Base-by-base conservation (phyloP, 2,113 vertebrate genomes). In the Malurus elegans region DNA sequence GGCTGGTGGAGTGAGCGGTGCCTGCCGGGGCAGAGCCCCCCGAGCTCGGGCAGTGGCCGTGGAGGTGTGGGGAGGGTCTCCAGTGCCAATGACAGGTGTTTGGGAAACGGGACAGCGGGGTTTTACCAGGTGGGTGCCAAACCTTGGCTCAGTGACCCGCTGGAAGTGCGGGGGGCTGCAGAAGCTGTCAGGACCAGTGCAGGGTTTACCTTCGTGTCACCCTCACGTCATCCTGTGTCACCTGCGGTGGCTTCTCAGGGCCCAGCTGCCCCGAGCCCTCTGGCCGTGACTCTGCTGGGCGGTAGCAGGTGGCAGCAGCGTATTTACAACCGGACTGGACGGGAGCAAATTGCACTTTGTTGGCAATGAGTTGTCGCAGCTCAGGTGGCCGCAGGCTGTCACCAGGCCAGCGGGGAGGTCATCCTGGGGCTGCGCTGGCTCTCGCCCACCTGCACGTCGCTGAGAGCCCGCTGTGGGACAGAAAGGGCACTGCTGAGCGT, bases 401-500 rank as follows among this genome's bases (percentile, higher is more conserved):
- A 99, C 99, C 99, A 99, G 96, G 98, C 98, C 32, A 99, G 98
- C 24, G 99, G 99, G 2, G 99, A 99, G 29, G 98, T 97, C 97
- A 99, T 97, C 85, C 98, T 97, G 13, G 99, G 99, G 89, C 98
- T 99, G 88, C 98, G 98, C 34, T 98, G 98, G 94, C 98, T 98
- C 72, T 99, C 99, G 2, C 98, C 96, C 5, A 97, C 97, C 96
- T 99, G 99, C 83, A 98, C 98, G 4, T 99, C 99, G 5, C 94
- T 97, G 84, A 99, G 98, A 1, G 99, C 99, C 94, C 99, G 97
- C 99, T 99, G 98, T 44, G 45, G 79, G 89, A 92, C 57, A 74
- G 38, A 67, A 64, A 73, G 66, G 31, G 47, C 79, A 29, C 23
- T 5, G 31, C 31, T 48, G n/a, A 44, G 58, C 0, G 8, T 8